Evolutionary conservation across 2,888 invertebrate genomes (phyloP), one percentile per base, ranked within the genome.

Genomic region (Cylloceria caligata): DNA sequence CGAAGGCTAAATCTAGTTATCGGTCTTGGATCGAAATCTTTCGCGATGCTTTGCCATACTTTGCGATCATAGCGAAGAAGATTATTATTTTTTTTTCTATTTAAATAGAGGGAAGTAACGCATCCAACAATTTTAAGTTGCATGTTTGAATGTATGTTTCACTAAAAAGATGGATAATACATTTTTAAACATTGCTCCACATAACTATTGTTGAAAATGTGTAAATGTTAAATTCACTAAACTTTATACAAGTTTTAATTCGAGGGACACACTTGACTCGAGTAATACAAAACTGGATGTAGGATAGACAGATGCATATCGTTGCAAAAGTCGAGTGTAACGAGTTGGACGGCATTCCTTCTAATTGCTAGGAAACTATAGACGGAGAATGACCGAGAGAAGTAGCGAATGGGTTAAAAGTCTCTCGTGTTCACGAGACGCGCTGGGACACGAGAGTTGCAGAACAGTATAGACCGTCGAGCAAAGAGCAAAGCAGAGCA

Each of bases 281-380:
- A 11, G 52, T 52, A 52, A 24, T 24, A 24, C 21, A 24, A 13
- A 21, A 52, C 13, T 24, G 24, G 0, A 24, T 24, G 42, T 13
- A 21, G 45, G 16, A 49, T 19, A 57, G 77, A 39, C 52, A 47
- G 81, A 81, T 81, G 68, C 74, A 76, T 83, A 80, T 83, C 80
- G 71, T 71, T 57, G 52, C 39, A 69, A 75, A 73, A 73, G 76
- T 80, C 82, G 71, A 74, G 81, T 78, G 77, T 74, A 78, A 57
- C 78, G 81, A 74, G 78, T 64, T 65, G 62, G 57, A 74, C 86
- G 87, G 83, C 87, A 88, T 88, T 88, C 88, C 88, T 88, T 87
- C 85, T 88, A 88, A 88, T 88, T 88, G 88, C 88, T 83, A 84
- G 82, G 84, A 79, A 83, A 88, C 86, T 84, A 73, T 30, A 42